Base-by-base conservation (phyloP, 2,888 invertebrate genomes). In the Labia minor region DNA sequence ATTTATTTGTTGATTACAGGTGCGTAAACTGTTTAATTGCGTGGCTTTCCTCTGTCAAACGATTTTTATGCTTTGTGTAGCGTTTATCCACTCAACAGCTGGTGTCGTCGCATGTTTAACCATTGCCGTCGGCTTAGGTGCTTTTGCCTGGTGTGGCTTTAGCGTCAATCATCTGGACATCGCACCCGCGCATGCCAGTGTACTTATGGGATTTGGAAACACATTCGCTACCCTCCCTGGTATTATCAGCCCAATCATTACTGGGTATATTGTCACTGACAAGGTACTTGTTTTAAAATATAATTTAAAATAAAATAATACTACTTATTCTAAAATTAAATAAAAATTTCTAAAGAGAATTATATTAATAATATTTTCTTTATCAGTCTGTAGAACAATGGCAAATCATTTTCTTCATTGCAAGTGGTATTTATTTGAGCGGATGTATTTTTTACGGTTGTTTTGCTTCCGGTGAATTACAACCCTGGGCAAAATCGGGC, bases 71-170 rank as follows among this genome's bases (percentile, higher is more conserved):
- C 80, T 92, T 68, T 81, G 85, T 0, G 90, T 93, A 0, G 90
- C 92, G 1, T 91, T 88, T 74, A 80, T 89, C 1, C 76, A 85
- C 33, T 81, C 86, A 1, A 83, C 89, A 16, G 80, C 82, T 0
- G 84, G 85, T 49, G 87, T 90, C 61, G 82, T 93, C n/a, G 81
- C 86, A n/a, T 93, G 86, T 75, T 83, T 95, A 33, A 90, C 92
- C 0, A 82, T 93, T 64, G 93, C 94, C 0, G 92, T 95, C 0
- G 95, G 95, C 0, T 80, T 94, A 0, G 95, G 95, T 0, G 92
- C 94, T 0, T 92, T 95, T 76, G 92, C 94, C 0, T 95, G 94
- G 93, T 88, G 92, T 4, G 95, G 94, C 61, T 93, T 92, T 76
- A 81, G 80, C 68, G 82, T 83, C n/a, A 83, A 83, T 72, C 92